Percentiles rank a stretch among this genome's conserved stretches.
Conservation (phyloP, 2,888 invertebrate species). For the Ennomos erosarius region DNA sequence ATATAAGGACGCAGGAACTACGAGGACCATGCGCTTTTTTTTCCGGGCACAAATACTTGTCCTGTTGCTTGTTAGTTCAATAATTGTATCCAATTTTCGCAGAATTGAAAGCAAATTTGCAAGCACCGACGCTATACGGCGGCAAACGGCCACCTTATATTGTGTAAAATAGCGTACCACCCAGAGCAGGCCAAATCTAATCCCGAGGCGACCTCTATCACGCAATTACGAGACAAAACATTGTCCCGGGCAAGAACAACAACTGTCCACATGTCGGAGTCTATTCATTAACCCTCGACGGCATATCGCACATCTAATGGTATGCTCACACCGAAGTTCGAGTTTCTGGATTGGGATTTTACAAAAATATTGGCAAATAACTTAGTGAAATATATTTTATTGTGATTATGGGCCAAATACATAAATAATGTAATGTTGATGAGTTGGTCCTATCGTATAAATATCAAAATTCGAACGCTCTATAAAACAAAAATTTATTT, state of each 20-base stretch:
- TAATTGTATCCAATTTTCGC: neutral
- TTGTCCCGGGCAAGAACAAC: slow-evolving; percentile 69
- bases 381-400: no score
- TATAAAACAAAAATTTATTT: no score
- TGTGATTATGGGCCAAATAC: no score
- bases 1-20: no score
- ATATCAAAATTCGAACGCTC: no score
- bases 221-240: slow-evolving; percentile 72
- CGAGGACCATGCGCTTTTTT: no score
- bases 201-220: slow-evolving; percentile 52
- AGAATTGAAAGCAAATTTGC: neutral
- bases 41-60: no score
- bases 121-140: neutral
- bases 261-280: slow-evolving; percentile 75
- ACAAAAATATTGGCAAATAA: no score
- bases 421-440: no score
- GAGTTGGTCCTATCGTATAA: no score
- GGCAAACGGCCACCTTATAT: slow-evolving; percentile 6
- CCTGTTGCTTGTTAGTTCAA: neutral
- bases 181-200: slow-evolving; percentile 45
- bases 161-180: slow-evolving; percentile 18
- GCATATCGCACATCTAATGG: slow-evolving; percentile 77
- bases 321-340: slow-evolving; percentile 4
- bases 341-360: no score
- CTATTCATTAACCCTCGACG: slow-evolving; percentile 72